These are phyloP conservation scores for Grus americana DNA, from an alignment of 2,113 vertebrate species.

Conservation along the genomic window DNA sequence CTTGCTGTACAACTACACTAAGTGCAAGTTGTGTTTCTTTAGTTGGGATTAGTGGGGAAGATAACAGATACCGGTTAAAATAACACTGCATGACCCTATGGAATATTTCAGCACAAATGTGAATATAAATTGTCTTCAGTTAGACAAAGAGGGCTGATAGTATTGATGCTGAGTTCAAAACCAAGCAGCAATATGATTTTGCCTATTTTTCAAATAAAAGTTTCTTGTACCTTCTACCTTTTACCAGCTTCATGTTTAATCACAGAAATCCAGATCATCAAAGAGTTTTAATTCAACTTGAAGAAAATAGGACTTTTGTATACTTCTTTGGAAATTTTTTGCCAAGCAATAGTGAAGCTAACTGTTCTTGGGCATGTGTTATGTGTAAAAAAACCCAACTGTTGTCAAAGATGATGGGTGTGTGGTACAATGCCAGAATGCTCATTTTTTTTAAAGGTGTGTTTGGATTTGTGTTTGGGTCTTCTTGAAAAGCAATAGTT, in stretches of 20 bases:
- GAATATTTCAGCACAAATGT: background rate
- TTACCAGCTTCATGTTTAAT: background rate
- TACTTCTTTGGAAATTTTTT: background rate
- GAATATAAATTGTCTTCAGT: background rate
- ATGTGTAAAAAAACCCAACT: background rate
- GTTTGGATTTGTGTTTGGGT: background rate
- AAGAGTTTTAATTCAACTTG: background rate
- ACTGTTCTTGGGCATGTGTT: background rate
- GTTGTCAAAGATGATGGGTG: background rate
- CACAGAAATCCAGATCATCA: background rate
- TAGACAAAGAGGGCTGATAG: background rate
- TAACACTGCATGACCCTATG: background rate
- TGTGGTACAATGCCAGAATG: background rate
- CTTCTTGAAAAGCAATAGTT: background rate
- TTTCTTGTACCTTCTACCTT: background rate
- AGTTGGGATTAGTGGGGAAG: background rate
- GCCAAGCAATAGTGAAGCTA: background rate
- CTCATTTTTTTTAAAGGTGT: background rate
- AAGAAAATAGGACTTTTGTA: background rate
- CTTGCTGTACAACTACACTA: background rate
- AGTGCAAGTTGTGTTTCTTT: background rate
- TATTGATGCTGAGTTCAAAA: background rate
- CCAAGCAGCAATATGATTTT: background rate
- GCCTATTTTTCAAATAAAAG: background rate
- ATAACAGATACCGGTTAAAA: background rate